Base-by-base conservation (phyloP, 2,113 vertebrate species). In the Xenopus laevis region DNA sequence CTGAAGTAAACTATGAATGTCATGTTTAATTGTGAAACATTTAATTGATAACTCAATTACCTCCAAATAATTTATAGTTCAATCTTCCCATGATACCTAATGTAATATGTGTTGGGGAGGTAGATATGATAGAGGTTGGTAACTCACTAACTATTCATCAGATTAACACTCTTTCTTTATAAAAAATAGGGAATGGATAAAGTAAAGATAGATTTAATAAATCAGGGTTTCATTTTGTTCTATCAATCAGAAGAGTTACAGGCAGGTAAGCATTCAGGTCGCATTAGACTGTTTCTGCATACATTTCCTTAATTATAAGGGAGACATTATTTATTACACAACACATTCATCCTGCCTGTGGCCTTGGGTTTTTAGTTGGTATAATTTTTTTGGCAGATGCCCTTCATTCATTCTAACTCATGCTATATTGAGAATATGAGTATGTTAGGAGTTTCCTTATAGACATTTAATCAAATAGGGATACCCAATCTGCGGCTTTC, bases 21-120 rank as follows among this genome's bases (percentile, higher is more conserved):
- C 86, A 84, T 81, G 79, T 83, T 84, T 84, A 83, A 84, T 85
- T 84, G 85, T 77, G 79, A 88, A 85, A 78, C 21, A 79, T 83
- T 84, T 80, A 23, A 84, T 84, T 67, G 47, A 83, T 87, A 87
- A 87, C 77, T 79, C 78, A 87, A 87, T 86, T 81, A 86, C 78
- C 78, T 75, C 78, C 80, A 81, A 89, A 82, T 84, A 81, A 81
- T 0, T 6, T 64, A 80, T 75, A 79, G 78, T 85, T 82, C 85
- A 80, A 82, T 79, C 71, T 79, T 81, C 71, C 86, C 72, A 40
- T 77, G 79, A 76, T 74, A 53, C 79, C 83, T 85, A 80, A 89
- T 88, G 86, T 84, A 83, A 84, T 83, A 82, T 13, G 72, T 75
- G 72, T 80, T 83, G 78, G 75, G 81, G 71, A 78, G 78, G 78